phyloP scores from a whole-genome alignment of 2,113 vertebrate species.

The Silurus asotus region DNA sequence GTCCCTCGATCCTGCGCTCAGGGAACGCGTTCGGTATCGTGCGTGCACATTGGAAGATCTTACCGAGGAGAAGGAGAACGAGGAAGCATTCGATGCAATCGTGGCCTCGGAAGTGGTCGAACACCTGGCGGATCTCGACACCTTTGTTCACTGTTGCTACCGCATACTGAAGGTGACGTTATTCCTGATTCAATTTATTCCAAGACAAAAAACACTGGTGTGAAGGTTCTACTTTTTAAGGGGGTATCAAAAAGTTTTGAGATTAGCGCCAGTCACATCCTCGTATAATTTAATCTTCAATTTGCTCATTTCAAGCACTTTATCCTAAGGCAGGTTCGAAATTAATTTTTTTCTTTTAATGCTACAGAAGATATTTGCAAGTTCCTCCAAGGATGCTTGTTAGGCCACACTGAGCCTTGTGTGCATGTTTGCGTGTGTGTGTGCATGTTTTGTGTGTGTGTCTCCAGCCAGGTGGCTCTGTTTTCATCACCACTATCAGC shows the following conservation, averaged over 20 bases:
- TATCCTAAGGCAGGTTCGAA: background rate
- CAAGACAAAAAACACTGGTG: no score
- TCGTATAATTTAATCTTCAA: background rate
- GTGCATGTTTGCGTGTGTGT: background rate
- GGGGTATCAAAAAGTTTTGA: no score
- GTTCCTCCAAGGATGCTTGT: background rate
- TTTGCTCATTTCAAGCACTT: background rate
- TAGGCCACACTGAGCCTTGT: background rate
- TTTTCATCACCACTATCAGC: constrained; percentile 95
- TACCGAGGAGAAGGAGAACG: constrained; percentile 64
- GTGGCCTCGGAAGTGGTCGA: constrained; percentile 96
- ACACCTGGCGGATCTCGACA: constrained; percentile 88
- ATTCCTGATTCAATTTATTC: background rate
- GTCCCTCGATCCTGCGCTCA: constrained; percentile 83
- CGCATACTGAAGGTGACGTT: constrained; percentile 84
- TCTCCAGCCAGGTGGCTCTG: constrained; percentile 82
- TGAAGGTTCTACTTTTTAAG: background rate
- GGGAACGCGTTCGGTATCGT: constrained; percentile 78
- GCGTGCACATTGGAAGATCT: constrained; percentile 85
- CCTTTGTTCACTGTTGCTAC: constrained; percentile 83
- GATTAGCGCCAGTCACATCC: no score
- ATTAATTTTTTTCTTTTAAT: background rate
- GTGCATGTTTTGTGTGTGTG: background rate
- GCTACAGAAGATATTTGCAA: background rate
- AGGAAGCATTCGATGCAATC: constrained; percentile 79